These are phyloP conservation scores for Columbina picui DNA, from an alignment of 2,113 vertebrate genomes.

Conservation along the genomic window DNA sequence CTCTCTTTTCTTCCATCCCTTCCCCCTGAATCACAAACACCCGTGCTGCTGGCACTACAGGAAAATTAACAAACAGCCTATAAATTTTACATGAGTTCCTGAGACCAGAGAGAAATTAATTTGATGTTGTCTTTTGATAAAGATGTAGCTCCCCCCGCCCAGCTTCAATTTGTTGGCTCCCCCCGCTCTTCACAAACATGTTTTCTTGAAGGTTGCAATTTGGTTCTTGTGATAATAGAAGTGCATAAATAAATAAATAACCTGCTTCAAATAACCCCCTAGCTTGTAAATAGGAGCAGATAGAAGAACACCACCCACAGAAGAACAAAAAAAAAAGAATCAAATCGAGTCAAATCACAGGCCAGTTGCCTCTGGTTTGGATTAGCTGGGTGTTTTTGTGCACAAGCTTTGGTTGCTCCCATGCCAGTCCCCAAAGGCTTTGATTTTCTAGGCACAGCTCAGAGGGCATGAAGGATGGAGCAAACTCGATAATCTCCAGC, in stretches of 20 bases:
- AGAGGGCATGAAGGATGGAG: background rate
- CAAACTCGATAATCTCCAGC: background rate
- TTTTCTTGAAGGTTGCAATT: conserved; percentile 61
- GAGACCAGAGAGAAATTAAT: conserved; percentile 77
- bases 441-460: background rate
- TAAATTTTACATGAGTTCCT: conserved; percentile 80
- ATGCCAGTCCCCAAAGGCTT: background rate
- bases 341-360: background rate
- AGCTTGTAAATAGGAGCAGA: conserved; percentile 17
- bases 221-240: conserved; percentile 62
- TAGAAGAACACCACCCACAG: background rate
- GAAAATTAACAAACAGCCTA: conserved; percentile 76
- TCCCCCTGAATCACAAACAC: background rate
- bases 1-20: background rate
- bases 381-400: background rate
- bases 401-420: background rate
- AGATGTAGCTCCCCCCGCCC: conserved; percentile 66
- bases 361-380: background rate
- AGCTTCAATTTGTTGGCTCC: conserved; percentile 22
- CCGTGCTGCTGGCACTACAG: conserved; percentile 58
- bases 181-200: background rate
- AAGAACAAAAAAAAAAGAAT: background rate
- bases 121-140: conserved; percentile 80
- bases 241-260: conserved; percentile 66
- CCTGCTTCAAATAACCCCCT: conserved; percentile 55